phyloP scores from a whole-genome alignment of 2,797 vertebrate species.

The Amniataba percoides region DNA sequence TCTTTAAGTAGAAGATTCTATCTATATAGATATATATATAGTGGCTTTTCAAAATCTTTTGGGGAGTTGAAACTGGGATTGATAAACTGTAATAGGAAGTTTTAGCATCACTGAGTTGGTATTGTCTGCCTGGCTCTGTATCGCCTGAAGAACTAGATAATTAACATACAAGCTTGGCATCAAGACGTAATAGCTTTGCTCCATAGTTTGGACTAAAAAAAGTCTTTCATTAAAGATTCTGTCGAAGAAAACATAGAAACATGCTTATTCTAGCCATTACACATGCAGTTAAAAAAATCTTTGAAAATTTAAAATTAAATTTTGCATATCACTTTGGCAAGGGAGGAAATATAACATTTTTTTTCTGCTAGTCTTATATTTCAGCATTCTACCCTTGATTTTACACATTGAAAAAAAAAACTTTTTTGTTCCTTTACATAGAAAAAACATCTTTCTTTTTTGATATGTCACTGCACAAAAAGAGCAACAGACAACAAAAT shows the following conservation, averaged over 20 bases:
- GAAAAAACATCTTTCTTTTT: constrained; percentile 65
- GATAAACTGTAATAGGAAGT: constrained; percentile 52
- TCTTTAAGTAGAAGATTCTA: constrained; percentile 43
- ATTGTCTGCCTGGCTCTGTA: constrained; percentile 63
- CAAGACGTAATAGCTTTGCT: constrained; percentile 76
- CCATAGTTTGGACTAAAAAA: constrained; percentile 70
- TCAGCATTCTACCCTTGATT: constrained; percentile 72
- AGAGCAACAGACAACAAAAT: constrained; percentile 83
- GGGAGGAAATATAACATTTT: constrained; percentile 75
- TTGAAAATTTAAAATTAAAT: constrained; percentile 70
- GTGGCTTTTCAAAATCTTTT: constrained; percentile 46
- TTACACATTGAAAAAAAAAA: constrained; percentile 66
- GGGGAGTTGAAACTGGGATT: constrained; percentile 36
- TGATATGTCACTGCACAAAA: constrained; percentile 84
- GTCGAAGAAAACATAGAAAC: constrained; percentile 80
- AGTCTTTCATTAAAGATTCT: constrained; percentile 66
- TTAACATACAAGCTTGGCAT: constrained; percentile 77
- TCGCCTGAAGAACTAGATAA: constrained; percentile 54
- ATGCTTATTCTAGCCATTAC: constrained; percentile 83
- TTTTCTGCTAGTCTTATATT: constrained; percentile 72
- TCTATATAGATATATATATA: not conserved
- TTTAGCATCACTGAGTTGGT: constrained; percentile 69
- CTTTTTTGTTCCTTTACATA: constrained; percentile 76
- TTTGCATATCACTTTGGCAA: constrained; percentile 87
- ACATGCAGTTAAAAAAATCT: constrained; percentile 81